These are phyloP conservation scores for Plagodis pulveraria DNA, from an alignment of 2,888 invertebrate species.

Conservation along the genomic window DNA sequence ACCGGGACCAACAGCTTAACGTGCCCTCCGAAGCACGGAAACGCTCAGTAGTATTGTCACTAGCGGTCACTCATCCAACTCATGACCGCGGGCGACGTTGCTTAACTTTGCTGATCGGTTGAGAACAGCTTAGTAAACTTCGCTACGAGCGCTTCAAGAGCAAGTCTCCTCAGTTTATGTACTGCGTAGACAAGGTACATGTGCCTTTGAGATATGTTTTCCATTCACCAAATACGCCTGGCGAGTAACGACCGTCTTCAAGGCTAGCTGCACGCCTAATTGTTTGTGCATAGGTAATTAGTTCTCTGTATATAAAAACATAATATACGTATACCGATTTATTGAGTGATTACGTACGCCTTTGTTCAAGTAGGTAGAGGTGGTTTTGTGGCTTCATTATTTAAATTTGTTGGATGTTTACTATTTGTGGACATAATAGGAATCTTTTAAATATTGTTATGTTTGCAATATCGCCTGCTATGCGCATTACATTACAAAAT, in stretches of 20 bases:
- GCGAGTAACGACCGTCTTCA: slow-evolving; percentile 32
- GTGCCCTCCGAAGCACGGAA: too few species aligned
- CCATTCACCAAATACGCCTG: slow-evolving; percentile 34
- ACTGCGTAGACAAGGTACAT: slow-evolving; percentile 28
- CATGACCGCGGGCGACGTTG: too few species aligned
- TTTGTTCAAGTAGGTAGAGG: slow-evolving; percentile 3
- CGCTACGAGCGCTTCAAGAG: too few species aligned
- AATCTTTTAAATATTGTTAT: too few species aligned
- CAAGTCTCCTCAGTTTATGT: background rate
- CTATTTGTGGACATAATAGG: background rate
- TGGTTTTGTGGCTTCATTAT: background rate
- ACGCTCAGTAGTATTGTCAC: too few species aligned
- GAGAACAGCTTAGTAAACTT: too few species aligned
- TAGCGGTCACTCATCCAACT: too few species aligned
- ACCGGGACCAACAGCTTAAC: too few species aligned
- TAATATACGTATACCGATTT: slow-evolving; percentile 7
- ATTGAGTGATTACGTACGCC: slow-evolving; percentile 1
- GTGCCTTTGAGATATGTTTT: slow-evolving; percentile 30
- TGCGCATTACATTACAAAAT: too few species aligned
- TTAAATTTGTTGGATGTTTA: background rate
- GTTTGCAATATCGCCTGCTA: too few species aligned
- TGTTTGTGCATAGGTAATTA: slow-evolving; percentile 40
- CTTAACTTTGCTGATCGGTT: too few species aligned
- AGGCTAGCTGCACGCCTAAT: slow-evolving; percentile 38
- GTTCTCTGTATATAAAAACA: background rate